Percentiles rank a stretch among this genome's conserved stretches.
Evolutionary conservation across 2,888 invertebrate species (phyloP).

Genomic region (Coelogynopora nodosa): DNA sequence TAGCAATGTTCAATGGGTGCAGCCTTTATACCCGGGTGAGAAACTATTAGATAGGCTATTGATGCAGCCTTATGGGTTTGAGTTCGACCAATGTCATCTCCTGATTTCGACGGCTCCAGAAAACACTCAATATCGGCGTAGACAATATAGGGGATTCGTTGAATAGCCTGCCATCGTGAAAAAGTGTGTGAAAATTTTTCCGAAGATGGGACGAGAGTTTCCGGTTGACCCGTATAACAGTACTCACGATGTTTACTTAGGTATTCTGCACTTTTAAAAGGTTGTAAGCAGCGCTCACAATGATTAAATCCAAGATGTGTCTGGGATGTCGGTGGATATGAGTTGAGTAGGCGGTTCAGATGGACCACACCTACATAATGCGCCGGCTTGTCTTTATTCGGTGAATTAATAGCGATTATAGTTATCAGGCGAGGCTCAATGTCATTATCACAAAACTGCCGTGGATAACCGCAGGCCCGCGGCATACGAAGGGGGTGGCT

Average conservation of each 20-base stretch:
- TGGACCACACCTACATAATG: not conserved
- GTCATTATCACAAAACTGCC: not conserved
- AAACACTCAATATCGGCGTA: not conserved
- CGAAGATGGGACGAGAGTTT: not conserved
- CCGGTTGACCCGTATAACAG: not conserved
- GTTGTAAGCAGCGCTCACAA: not conserved
- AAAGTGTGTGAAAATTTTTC: not conserved
- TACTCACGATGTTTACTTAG: not conserved
- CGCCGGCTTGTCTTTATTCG: not conserved
- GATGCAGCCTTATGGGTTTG: not conserved
- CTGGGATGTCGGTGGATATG: not conserved
- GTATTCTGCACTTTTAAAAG: not conserved
- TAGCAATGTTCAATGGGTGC: not conserved
- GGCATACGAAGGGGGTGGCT: not conserved
- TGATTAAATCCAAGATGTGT: not conserved
- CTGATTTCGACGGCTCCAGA: not conserved
- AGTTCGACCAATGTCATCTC: not conserved
- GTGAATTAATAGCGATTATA: not conserved
- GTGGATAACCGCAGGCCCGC: not conserved
- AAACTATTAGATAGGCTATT: not conserved
- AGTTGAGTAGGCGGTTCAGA: not conserved
- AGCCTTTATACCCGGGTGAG: not conserved
- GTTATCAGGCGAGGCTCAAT: not conserved
- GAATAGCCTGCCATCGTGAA: not conserved
- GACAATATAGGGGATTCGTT: not conserved